phyloP scores from a whole-genome alignment of 2,888 invertebrate species.

The Steinernema hermaphroditum region DNA sequence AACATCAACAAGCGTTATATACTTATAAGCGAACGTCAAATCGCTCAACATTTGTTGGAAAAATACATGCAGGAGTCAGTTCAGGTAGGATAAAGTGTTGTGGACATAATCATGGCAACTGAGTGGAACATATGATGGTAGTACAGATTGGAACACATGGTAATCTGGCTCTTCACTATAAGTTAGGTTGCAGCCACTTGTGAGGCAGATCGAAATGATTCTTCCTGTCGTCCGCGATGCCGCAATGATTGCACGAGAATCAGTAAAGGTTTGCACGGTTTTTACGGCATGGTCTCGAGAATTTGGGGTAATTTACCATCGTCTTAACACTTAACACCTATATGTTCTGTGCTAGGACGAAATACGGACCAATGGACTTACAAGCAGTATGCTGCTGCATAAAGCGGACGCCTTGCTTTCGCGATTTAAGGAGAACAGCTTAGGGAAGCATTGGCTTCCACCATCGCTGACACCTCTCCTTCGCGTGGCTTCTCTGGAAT shows the following conservation, averaged over 20 bases:
- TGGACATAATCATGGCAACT: too few species aligned
- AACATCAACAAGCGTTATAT: constrained; percentile 39
- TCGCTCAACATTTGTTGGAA: not conserved
- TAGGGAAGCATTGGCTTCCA: constrained; percentile 55
- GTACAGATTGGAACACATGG: too few species aligned
- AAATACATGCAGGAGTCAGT: not conserved
- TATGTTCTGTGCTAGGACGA: constrained; percentile 34
- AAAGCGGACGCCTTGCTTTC: constrained; percentile 54
- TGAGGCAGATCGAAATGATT: constrained; percentile 48
- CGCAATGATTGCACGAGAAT: constrained; percentile 53
- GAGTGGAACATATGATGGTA: too few species aligned
- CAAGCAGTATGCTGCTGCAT: constrained; percentile 43
- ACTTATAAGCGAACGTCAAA: constrained; percentile 15
- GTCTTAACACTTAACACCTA: constrained; percentile 22
- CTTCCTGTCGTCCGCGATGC: constrained; percentile 55
- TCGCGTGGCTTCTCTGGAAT: constrained; percentile 40
- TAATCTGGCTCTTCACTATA: too few species aligned
- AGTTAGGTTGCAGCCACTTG: constrained; percentile 41
- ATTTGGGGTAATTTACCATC: constrained; percentile 40
- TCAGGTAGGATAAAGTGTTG: not conserved
- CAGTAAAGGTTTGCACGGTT: constrained; percentile 51
- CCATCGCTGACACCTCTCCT: constrained; percentile 53
- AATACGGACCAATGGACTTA: constrained; percentile 38
- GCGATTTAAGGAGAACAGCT: constrained; percentile 45
- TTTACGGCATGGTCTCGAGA: constrained; percentile 58